Evolutionary conservation across 2,888 invertebrate genomes (phyloP).

Genomic region (Athrips mouffetella): DNA sequence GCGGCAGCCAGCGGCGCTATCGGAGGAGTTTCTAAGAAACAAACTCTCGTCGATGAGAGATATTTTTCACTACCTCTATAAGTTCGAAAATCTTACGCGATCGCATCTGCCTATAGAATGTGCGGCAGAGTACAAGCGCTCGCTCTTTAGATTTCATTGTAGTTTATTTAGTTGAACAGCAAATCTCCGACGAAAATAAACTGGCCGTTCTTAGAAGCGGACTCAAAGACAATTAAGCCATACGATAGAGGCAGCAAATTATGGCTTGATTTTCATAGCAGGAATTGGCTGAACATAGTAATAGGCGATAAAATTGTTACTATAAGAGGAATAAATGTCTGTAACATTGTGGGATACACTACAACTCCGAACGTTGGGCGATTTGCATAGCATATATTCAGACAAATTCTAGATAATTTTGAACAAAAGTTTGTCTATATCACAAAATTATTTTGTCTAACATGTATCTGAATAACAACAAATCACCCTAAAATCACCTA

Average conservation of each 20-base stretch:
- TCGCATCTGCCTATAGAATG: not conserved
- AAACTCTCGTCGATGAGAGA: conserved; percentile 2
- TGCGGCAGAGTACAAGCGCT: not conserved
- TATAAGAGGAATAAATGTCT: conserved; percentile 8
- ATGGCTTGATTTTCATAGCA: conserved; percentile 5
- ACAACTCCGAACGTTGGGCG: conserved; percentile 9
- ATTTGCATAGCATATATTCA: no score
- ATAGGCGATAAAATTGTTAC: not conserved
- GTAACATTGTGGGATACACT: conserved; percentile 6
- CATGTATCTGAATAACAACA: no score
- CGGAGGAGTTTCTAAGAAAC: conserved; percentile 13
- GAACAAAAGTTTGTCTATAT: no score
- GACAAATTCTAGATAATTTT: no score
- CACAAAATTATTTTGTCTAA: no score
- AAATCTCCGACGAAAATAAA: conserved; percentile 3
- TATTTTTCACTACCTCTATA: not conserved
- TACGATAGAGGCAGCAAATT: conserved; percentile 5
- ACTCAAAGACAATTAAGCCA: conserved; percentile 7
- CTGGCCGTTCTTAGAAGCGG: conserved; percentile 8
- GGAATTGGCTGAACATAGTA: conserved; percentile 1
- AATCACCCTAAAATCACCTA: no score
- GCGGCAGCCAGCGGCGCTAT: conserved; percentile 23
- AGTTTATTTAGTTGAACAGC: conserved; percentile 3
- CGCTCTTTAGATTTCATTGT: not conserved
- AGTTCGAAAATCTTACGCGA: not conserved